phyloP scores from a whole-genome alignment of 1,140 invertebrate genomes.

The Drosophila kohkoa region DNA sequence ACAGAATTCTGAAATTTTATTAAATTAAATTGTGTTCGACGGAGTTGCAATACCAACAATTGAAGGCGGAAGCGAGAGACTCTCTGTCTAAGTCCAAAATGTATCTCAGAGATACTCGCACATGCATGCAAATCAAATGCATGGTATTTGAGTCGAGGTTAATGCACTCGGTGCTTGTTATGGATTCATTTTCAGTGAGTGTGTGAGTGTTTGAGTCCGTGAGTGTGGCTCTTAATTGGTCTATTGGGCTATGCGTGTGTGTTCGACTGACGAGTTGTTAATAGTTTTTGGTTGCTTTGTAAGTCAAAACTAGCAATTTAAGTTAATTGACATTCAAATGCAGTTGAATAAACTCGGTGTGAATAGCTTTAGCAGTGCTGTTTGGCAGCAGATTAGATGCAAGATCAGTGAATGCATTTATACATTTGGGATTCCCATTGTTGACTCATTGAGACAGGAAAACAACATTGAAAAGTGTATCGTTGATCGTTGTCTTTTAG shows the following conservation, averaged over 20 bases:
- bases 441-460: background rate
- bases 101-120: slow-evolving; percentile 57
- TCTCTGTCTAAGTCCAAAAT: slow-evolving; percentile 26
- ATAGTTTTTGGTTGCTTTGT: slow-evolving; percentile 64
- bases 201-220: slow-evolving; percentile 18
- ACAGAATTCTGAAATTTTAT: slow-evolving; percentile 55
- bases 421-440: slow-evolving; percentile 11
- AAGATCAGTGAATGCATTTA: slow-evolving; percentile 2
- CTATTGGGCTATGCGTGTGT: slow-evolving; percentile 40
- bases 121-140: slow-evolving; percentile 67
- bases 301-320: slow-evolving; percentile 79
- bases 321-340: slow-evolving; percentile 81
- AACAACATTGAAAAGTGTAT: no score
- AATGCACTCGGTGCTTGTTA: slow-evolving; percentile 67
- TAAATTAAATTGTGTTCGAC: slow-evolving; percentile 80
- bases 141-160: slow-evolving; percentile 54
- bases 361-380: background rate
- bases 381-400: slow-evolving; percentile 4
- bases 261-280: slow-evolving; percentile 53
- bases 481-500: no score
- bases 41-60: slow-evolving; percentile 50
- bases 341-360: slow-evolving; percentile 72
- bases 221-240: slow-evolving; percentile 64
- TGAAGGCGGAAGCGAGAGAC: slow-evolving; percentile 43
- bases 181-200: slow-evolving; percentile 29